A percentile compares a stretch with the other conserved stretches of the same genome.
phyloP scores from a whole-genome alignment of 30 jellyfish, hydroid and myxozoan species.

The Aurelia coerulea region DNA sequence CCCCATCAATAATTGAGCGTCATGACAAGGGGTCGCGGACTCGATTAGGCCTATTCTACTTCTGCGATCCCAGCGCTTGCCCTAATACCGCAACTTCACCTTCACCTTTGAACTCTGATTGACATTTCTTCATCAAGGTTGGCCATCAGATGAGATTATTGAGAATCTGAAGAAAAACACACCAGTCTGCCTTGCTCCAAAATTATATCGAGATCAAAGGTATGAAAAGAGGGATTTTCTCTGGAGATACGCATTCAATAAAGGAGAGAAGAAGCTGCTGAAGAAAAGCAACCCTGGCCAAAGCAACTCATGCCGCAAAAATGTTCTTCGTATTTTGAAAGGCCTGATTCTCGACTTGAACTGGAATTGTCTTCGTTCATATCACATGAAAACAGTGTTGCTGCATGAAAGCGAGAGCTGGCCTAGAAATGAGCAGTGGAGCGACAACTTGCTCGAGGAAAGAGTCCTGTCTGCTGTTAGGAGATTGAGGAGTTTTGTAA shows the following conservation, averaged over 20 bases:
- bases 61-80: too few relatives aligned
- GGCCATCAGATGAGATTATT: slow-evolving; percentile 23
- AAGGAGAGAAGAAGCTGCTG: slow-evolving; percentile 18
- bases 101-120: too few relatives aligned
- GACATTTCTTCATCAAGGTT: slow-evolving; percentile 1
- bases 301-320: slow-evolving; percentile 19
- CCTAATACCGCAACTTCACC: too few relatives aligned
- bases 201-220: slow-evolving; percentile 12
- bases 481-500: slow-evolving; percentile 11
- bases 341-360: slow-evolving; percentile 22
- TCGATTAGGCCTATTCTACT: too few relatives aligned
- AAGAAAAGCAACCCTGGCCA: slow-evolving; percentile 19
- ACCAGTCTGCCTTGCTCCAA: slow-evolving; percentile 28
- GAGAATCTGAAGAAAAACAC: slow-evolving; percentile 4
- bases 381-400: slow-evolving; percentile 60
- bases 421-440: slow-evolving; percentile 47
- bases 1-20: too few relatives aligned
- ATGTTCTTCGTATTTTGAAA: slow-evolving; percentile 24
- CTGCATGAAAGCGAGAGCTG: slow-evolving; percentile 67
- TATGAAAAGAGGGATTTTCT: slow-evolving; percentile 7
- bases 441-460: slow-evolving; percentile 3
- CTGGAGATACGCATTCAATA: slow-evolving; percentile 40
- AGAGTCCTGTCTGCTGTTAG: slow-evolving; percentile 37
- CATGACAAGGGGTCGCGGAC: too few relatives aligned
- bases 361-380: slow-evolving; percentile 19